phyloP scores from a whole-genome alignment of 2,888 invertebrate genomes.

The Cenopis cana region DNA sequence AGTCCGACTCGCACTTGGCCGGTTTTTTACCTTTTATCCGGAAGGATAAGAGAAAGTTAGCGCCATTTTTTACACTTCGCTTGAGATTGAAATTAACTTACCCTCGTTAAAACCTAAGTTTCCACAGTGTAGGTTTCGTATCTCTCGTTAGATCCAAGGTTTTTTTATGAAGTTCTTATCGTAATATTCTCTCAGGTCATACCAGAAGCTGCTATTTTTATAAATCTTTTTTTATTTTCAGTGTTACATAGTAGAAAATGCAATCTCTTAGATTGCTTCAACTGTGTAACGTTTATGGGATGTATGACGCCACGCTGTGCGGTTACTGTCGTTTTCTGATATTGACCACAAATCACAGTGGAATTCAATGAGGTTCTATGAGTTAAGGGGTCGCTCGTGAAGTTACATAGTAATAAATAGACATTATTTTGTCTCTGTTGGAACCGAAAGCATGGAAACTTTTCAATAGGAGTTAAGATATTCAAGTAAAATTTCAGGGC shows the following conservation, averaged over 20 bases:
- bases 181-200: conserved; percentile 22
- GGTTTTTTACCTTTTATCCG: too few species aligned
- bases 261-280: conserved; percentile 35
- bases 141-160: conserved; percentile 4
- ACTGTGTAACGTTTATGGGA: conserved; percentile 33
- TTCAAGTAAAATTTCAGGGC: too few species aligned
- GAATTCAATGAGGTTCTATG: conserved; percentile 33
- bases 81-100: conserved; percentile 19
- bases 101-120: too few species aligned
- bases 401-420: not conserved
- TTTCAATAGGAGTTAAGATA: not conserved
- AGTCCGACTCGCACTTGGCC: too few species aligned
- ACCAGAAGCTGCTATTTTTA: conserved; percentile 23
- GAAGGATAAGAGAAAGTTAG: conserved; percentile 8
- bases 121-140: too few species aligned
- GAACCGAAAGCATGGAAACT: not conserved
- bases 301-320: conserved; percentile 18
- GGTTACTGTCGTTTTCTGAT: conserved; percentile 32
- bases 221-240: conserved; percentile 33
- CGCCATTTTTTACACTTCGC: conserved; percentile 1
- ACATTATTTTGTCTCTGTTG: not conserved
- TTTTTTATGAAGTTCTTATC: conserved; percentile 9
- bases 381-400: conserved; percentile 17
- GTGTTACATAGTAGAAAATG: conserved; percentile 30
- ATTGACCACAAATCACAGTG: conserved; percentile 42